A percentile compares a stretch with the other conserved stretches of the same genome.
Evolutionary conservation across 1,140 invertebrate species (phyloP).

Genomic region (Cecropterus lyciades): DNA sequence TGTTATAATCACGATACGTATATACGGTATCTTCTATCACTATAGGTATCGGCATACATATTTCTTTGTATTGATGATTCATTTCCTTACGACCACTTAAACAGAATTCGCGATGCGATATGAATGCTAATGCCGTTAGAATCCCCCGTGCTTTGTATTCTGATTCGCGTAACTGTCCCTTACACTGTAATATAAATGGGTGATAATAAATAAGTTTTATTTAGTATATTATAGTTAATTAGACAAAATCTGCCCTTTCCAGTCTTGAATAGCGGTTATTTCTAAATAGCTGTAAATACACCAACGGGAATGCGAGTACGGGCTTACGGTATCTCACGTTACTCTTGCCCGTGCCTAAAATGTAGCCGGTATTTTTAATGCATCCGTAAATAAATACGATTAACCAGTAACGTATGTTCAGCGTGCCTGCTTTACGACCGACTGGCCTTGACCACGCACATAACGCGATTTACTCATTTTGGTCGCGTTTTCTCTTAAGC

Average conservation of each 20-base stretch:
- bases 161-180: constrained; percentile 19
- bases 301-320: constrained; percentile 18
- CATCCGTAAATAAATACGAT: constrained; percentile 33
- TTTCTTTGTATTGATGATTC: constrained; percentile 37
- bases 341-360: constrained; percentile 26
- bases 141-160: constrained; percentile 34
- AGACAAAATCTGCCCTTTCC: too few relatives aligned
- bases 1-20: too few relatives aligned
- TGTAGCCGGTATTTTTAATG: constrained; percentile 39
- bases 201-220: background rate
- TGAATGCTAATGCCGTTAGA: constrained; percentile 39
- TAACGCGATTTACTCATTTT: constrained; percentile 50
- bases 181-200: background rate
- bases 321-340: constrained; percentile 22
- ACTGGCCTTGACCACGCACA: constrained; percentile 57
- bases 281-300: constrained; percentile 16
- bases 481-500: constrained; percentile 50
- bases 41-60: constrained; percentile 16
- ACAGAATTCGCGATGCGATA: constrained; percentile 38
- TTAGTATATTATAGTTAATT: too few relatives aligned
- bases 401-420: constrained; percentile 34
- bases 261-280: background rate
- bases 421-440: constrained; percentile 34
- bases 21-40: background rate
- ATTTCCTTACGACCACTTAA: constrained; percentile 38